Base-by-base conservation (phyloP, 2,797 vertebrate genomes). In the Pelodytes ibericus region DNA sequence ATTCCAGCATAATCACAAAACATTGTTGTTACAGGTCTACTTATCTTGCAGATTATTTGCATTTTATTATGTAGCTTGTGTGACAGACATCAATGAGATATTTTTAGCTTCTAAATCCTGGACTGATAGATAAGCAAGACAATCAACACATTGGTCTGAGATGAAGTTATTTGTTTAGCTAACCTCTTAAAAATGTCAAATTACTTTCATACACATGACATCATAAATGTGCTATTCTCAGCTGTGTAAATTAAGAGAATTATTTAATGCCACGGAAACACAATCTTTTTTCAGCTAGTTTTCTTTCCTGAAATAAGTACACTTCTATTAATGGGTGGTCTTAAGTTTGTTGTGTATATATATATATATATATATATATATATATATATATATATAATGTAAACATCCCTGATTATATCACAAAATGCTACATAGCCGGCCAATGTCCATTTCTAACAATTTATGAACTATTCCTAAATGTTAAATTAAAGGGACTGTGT, bases 1-100 rank as follows among this genome's bases (percentile, higher is more conserved):
- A 72, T 72, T 72, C 59, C 44, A 61, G 44, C 26, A 16, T 63
- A 72, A 72, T 72, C 58, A 31, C 24, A 72, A 26, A 71, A 72
- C 47, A 51, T 10, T 61, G 41, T 72, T 72, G 57, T 33, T 53
- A 58, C 67, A 70, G 53, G 30, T 25, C 51, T 9, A 39, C 67
- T 70, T 70, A 58, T 70, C 67, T 33, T n/a, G 16, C 2, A 58
- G 10, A 15, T 11, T 72, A 27, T 51, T 72, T 62, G 30, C 25
- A 51, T 63, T 64, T 53, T 64, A 73, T 64, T 73, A 60, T 64
- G 44, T 53, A 22, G n/a, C 22, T 63, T 25, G 22, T 33, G 7
- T 49, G 51, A 51, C 8, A 20, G 29, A 72, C 15, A 60, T 49
- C 39, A 18, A 25, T 11, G 44, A n/a, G 24, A 6, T 73, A 73